Evolutionary conservation across 1,140 invertebrate species (phyloP), one percentile per base, ranked within the genome.

Genomic region (Holcopasites calliopsidis): DNA sequence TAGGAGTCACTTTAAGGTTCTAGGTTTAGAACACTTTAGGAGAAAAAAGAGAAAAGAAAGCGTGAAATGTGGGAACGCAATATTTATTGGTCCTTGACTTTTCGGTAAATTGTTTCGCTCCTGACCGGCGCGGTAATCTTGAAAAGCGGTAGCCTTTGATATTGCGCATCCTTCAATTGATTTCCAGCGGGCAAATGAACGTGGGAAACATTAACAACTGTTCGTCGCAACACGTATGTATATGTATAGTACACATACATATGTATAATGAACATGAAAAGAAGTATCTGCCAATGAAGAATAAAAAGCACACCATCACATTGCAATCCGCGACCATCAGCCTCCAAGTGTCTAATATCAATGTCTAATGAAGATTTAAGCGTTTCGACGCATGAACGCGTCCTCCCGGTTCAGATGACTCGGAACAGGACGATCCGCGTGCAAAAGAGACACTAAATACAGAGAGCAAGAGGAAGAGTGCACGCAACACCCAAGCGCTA

Each of bases 401-500:
- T 35, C 28, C 31, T 33, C 54, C 16, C 28, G 3, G 16, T 18
- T n/a, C n/a, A 74, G 64, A 68, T 23, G 54, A 18, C n/a, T 3
- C 21, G 28, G 40, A 55, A 28, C 8, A 18, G 52, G 33, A n/a
- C 52, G 52, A 58, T 16, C 40, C 16, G 2, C 5, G 70, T 18
- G 7, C 23, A 44, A 21, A 28, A 31, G n/a, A 28, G 16, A 42
- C 11, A 13, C 18, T 10, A n/a, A 55, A 18, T 2, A 35, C 4
- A 47, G 33, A 26, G 33, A 40, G n/a, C 16, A 13, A 8, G 8
- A 54, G 10, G 44, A 38, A 54, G 52, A 60, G 64, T 38, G 72
- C 64, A 64, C 40, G 42, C 66, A 55, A 57, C 57, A 61, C 62
- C 72, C 77, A 70, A 80, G 74, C 80, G 70, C 71, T 77, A 81